Percentiles rank a stretch among this genome's conserved stretches.
Conservation (phyloP, 2,797 vertebrate species). For the Pseudochromis fuscus region DNA sequence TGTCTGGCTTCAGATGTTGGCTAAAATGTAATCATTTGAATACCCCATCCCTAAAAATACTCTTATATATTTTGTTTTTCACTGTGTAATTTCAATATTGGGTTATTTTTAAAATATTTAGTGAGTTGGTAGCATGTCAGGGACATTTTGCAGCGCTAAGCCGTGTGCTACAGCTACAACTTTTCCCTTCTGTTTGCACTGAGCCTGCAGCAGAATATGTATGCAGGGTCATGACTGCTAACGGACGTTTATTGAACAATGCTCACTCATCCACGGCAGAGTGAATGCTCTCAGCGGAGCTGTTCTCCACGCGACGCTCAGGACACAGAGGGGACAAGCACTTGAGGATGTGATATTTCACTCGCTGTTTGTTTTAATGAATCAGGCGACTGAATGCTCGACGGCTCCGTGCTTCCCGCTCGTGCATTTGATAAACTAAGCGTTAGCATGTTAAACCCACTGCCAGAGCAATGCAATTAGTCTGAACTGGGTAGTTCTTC, state of each 20-base stretch:
- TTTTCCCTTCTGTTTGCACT: background rate
- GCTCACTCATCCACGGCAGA: conserved; percentile 53
- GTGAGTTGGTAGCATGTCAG: background rate
- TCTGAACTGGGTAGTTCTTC: conserved; percentile 38
- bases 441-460: conserved; percentile 52
- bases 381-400: conserved; percentile 57
- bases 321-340: conserved; percentile 37
- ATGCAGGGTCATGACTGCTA: conserved; percentile 45
- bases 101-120: background rate
- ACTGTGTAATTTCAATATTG: no score
- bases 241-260: conserved; percentile 56
- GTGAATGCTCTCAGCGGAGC: conserved; percentile 42
- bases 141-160: background rate
- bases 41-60: no score
- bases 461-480: conserved; percentile 47
- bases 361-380: conserved; percentile 73
- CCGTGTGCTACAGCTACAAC: background rate
- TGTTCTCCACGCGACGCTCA: conserved; percentile 35
- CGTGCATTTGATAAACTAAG: conserved; percentile 65
- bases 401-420: conserved; percentile 50
- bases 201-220: conserved; percentile 6
- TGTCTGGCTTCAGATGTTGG: no score
- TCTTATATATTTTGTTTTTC: no score
- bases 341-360: conserved; percentile 66
- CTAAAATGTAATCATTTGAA: no score